phyloP scores from a whole-genome alignment of 2,797 vertebrate species.

The Epinephelus coioides region DNA sequence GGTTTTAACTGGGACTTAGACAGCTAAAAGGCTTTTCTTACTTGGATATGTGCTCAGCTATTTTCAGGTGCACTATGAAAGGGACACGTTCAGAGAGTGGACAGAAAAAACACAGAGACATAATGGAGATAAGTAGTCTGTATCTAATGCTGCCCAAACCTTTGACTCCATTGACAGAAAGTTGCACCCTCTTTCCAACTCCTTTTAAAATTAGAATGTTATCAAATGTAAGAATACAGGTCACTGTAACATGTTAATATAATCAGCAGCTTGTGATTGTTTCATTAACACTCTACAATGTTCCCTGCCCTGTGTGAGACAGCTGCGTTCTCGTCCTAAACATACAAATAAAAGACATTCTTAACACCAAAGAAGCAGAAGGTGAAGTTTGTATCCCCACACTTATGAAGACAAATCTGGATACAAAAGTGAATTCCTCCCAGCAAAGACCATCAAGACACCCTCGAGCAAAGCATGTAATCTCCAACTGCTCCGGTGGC shows the following conservation, averaged over 20 bases:
- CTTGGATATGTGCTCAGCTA: not conserved
- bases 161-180: not conserved
- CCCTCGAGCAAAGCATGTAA: no score
- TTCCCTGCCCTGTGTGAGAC: no score
- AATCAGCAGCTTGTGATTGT: not conserved
- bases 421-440: no score
- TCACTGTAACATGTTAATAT: not conserved
- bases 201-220: not conserved
- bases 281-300: not conserved
- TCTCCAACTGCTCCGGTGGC: not conserved
- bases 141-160: not conserved
- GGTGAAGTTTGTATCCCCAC: no score
- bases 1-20: not conserved
- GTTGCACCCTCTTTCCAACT: not conserved
- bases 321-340: no score
- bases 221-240: not conserved
- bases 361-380: no score
- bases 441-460: no score
- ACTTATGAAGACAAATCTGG: no score
- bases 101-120: not conserved
- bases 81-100: not conserved
- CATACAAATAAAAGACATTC: no score
- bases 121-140: slow-evolving; percentile 3
- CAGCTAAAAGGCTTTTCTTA: slow-evolving; percentile 13
- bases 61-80: not conserved